Percentiles rank a stretch among this genome's conserved stretches.
phyloP scores from a whole-genome alignment of 2,113 vertebrate genomes.

The Alouatta palliata region DNA sequence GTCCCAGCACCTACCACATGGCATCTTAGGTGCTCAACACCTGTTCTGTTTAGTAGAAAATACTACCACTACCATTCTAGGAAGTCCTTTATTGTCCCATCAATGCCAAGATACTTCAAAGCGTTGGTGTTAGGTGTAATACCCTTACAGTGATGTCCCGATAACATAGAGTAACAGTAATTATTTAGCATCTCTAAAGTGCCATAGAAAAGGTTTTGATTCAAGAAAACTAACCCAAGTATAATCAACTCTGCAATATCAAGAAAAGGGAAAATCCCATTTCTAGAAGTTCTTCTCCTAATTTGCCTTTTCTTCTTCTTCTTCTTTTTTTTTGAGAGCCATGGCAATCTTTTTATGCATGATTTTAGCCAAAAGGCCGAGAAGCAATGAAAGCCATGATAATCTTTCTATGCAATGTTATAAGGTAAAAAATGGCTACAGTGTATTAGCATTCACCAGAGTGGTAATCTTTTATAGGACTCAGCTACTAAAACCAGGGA shows the following conservation, averaged over 20 bases:
- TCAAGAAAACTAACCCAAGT: neutral
- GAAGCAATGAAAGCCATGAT: neutral
- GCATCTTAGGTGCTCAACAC: neutral
- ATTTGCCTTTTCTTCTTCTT: neutral
- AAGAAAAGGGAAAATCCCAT: neutral
- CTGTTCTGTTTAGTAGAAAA: neutral
- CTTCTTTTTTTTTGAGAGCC: neutral
- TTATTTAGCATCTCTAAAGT: conserved; percentile 24
- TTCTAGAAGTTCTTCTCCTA: conserved; percentile 28
- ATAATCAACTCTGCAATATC: neutral
- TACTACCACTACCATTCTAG: neutral
- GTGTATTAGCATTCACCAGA: neutral
- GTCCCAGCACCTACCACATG: neutral
- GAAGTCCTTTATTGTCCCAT: neutral
- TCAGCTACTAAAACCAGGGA: neutral
- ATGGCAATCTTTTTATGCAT: conserved; percentile 16
- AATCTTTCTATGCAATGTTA: conserved; percentile 27
- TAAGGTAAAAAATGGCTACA: neutral
- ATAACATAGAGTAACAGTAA: neutral
- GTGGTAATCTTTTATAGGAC: neutral
- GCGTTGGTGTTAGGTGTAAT: neutral
- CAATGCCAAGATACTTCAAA: neutral
- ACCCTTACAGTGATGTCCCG: neutral
- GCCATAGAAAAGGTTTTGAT: conserved; percentile 18
- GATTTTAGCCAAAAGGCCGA: neutral